phyloP scores from a whole-genome alignment of 2,888 invertebrate species.

The Anoplius nigerrimus region DNA sequence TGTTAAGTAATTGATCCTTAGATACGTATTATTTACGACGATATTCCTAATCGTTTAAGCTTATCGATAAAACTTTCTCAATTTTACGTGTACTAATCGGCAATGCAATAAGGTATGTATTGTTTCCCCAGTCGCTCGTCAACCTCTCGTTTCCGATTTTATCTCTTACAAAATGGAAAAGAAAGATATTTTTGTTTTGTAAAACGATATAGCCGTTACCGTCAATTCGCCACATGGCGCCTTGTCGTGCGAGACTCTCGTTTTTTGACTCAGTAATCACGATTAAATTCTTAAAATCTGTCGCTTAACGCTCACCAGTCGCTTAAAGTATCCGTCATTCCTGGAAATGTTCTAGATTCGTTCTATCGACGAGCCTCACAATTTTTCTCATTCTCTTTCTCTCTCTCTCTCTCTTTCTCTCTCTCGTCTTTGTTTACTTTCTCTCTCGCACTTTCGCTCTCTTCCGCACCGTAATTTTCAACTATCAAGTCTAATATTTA shows the following conservation, averaged over 20 bases:
- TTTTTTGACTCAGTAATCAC: too few species aligned
- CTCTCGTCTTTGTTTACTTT: too few species aligned
- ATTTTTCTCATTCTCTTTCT: neutral
- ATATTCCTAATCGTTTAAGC: slow-evolving; percentile 38
- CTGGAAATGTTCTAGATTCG: too few species aligned
- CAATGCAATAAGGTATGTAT: slow-evolving; percentile 34
- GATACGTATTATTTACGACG: slow-evolving; percentile 14
- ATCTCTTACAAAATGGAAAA: neutral
- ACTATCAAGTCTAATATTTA: slow-evolving; percentile 56
- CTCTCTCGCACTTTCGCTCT: too few species aligned
- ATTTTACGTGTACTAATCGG: slow-evolving; percentile 42
- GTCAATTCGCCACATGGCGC: neutral
- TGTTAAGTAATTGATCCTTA: too few species aligned
- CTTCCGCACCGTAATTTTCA: slow-evolving; percentile 11
- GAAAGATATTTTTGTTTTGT: neutral
- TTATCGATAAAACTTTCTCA: slow-evolving; percentile 50
- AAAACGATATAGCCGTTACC: neutral
- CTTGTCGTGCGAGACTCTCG: neutral
- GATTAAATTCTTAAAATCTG: too few species aligned
- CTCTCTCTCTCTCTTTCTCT: slow-evolving; percentile 1
- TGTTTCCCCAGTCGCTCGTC: too few species aligned
- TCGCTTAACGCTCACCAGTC: neutral
- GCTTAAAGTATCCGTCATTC: slow-evolving; percentile 3
- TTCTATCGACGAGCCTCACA: too few species aligned
- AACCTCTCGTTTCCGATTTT: slow-evolving; percentile 15